Evolutionary conservation across 2,888 invertebrate genomes (phyloP), one percentile per base, ranked within the genome.

Genomic region (Galeopsomyia nigrocyanea): DNA sequence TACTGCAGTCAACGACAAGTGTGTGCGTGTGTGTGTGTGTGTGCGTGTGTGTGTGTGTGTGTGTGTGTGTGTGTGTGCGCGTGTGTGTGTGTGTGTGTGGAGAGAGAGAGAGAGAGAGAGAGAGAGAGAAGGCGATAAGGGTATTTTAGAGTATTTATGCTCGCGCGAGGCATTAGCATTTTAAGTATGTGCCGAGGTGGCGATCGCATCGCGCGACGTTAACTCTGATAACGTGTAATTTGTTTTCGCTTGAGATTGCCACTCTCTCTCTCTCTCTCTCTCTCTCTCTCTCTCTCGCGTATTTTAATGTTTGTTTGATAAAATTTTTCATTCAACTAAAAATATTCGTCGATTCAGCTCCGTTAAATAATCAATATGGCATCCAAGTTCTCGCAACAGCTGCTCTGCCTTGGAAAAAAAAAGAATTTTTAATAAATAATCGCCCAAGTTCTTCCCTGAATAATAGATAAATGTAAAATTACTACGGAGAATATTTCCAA

Each of bases 81-180:
- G 26, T 19, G 63, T n/a, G n/a, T n/a, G n/a, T n/a, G n/a, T n/a
- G n/a, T n/a, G n/a, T n/a, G n/a, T n/a, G n/a, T n/a, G n/a, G n/a
- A 13, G 16, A 14, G 13, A 39, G 53, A 61, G 62, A 57, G 39
- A 70, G 31, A 31, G 31, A 31, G 31, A 31, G 31, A 3, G 31
- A 31, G 39, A 39, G 39, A 39, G 39, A 3, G 10, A 39, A 13
- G 39, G 7, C 39, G 68, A 65, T 51, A 67, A 60, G 61, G 22
- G 22, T 16, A 68, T 68, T 39, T 39, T 61, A 61, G 47, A 53
- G 55, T 68, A 55, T 67, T 67, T 67, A 67, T 67, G 39, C 10
- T 39, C 10, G 13, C 16, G 21, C 22, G 14, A 47, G 39, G 13
- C 19, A 68, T 68, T 68, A 68, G 68, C 68, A 61, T 68, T 26